Conservation (phyloP, 2,888 invertebrate species). For the Silvanus unidentatus region DNA sequence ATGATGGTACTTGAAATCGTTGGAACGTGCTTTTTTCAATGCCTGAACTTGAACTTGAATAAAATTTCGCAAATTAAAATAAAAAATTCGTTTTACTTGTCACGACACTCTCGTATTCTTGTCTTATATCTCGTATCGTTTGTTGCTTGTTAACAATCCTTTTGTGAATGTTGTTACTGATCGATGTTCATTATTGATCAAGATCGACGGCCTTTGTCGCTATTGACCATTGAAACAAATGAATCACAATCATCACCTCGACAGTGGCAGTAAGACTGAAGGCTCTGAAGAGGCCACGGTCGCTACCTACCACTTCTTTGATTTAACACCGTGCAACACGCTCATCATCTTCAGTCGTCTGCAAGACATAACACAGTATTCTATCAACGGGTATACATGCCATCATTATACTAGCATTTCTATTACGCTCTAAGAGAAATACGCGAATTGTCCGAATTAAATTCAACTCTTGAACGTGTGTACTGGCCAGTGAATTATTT, state of each 20-base stretch:
- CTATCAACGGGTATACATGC: slow-evolving; percentile 9
- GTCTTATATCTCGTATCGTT: no score
- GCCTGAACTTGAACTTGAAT: no score
- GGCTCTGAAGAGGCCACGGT: slow-evolving; percentile 42
- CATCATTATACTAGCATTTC: slow-evolving; percentile 4
- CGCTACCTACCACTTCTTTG: slow-evolving; percentile 40
- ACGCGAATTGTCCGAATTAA: slow-evolving; percentile 8
- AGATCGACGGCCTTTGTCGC: slow-evolving; percentile 15
- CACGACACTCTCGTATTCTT: no score
- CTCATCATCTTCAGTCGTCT: slow-evolving; percentile 39
- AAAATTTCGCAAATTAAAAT: no score
- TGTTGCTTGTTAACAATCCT: no score
- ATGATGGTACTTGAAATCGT: no score
- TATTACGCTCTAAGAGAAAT: neutral
- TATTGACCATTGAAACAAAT: slow-evolving; percentile 19
- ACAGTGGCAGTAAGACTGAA: slow-evolving; percentile 31
- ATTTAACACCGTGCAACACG: slow-evolving; percentile 39
- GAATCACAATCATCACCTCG: slow-evolving; percentile 26
- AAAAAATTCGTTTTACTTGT: no score
- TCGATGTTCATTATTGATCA: slow-evolving; percentile 10
- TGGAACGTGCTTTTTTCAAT: no score
- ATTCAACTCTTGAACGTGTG: no score
- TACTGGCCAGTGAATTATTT: no score
- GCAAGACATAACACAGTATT: slow-evolving; percentile 20
- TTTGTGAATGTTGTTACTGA: neutral